Conservation (phyloP, 2,888 invertebrate species). For the Oscheius sp. region DNA sequence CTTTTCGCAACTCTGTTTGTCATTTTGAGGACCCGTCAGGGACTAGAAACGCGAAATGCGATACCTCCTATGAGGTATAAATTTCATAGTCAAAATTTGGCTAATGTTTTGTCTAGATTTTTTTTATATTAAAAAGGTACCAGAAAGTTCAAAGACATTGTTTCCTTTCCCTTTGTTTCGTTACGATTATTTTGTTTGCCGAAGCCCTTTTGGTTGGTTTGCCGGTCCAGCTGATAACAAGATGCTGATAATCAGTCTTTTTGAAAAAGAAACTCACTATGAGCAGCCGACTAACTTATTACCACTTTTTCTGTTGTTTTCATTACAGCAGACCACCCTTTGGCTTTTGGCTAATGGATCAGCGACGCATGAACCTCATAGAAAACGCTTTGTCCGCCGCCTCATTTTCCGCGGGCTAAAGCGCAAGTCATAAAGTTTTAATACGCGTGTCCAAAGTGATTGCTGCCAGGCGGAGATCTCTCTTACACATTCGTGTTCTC, state of each 20-base stretch:
- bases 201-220: not conserved
- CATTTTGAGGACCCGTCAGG: too few species aligned
- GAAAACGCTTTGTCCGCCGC: not conserved
- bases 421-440: constrained; percentile 1
- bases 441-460: not conserved
- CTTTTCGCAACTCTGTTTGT: too few species aligned
- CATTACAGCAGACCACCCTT: not conserved
- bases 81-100: too few species aligned
- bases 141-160: too few species aligned
- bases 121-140: too few species aligned
- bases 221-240: not conserved
- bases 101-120: too few species aligned
- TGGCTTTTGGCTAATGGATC: not conserved
- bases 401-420: not conserved
- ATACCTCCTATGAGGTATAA: too few species aligned
- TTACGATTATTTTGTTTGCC: constrained; percentile 9
- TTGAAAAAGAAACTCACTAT: not conserved
- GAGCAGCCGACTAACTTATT: not conserved
- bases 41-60: too few species aligned
- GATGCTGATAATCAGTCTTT: not conserved
- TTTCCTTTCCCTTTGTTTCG: not conserved
- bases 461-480: not conserved
- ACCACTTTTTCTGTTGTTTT: not conserved
- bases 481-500: not conserved
- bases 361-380: too few species aligned